Conservation (phyloP, 2,113 vertebrate species). For the Leiothrix lutea region DNA sequence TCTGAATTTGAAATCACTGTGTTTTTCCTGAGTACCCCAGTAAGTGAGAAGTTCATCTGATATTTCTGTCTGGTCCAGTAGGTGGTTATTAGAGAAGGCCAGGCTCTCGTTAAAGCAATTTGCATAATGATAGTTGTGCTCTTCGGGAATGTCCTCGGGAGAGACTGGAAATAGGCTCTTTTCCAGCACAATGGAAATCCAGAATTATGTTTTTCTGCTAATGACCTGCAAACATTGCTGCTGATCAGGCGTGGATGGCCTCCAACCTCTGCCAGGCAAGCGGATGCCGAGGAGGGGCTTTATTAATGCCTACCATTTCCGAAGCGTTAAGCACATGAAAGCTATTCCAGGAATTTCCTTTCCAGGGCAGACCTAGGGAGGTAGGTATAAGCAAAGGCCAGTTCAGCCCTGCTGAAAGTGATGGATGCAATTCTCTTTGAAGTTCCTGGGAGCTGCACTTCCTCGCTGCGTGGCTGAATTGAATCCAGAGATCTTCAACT, state of each 20-base stretch:
- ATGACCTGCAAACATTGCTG: not conserved
- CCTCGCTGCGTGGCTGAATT: not conserved
- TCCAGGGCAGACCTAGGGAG: constrained; percentile 36
- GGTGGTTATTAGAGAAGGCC: constrained; percentile 51
- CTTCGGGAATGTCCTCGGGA: constrained; percentile 47
- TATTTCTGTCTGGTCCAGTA: constrained; percentile 23
- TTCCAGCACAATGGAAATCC: constrained; percentile 13
- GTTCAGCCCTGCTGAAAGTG: not conserved
- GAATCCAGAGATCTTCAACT: constrained; percentile 25
- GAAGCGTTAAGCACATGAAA: constrained; percentile 42
- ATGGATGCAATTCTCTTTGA: constrained; percentile 33
- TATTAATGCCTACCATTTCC: constrained; percentile 56
- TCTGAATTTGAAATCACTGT: not conserved
- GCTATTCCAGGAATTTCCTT: constrained; percentile 66
- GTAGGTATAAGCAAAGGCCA: constrained; percentile 42
- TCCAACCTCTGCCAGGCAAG: constrained; percentile 34
- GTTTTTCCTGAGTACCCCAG: not conserved
- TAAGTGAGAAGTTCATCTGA: constrained; percentile 16
- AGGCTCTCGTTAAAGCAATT: constrained; percentile 68
- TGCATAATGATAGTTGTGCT: constrained; percentile 63
- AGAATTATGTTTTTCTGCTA: constrained; percentile 6
- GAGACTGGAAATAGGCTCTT: constrained; percentile 23
- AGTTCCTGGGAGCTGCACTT: constrained; percentile 39
- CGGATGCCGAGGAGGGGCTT: constrained; percentile 38
- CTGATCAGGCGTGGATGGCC: not conserved